These are phyloP conservation scores for Alaudala cheleensis DNA, from an alignment of 2,113 vertebrate genomes.

Conservation along the genomic window DNA sequence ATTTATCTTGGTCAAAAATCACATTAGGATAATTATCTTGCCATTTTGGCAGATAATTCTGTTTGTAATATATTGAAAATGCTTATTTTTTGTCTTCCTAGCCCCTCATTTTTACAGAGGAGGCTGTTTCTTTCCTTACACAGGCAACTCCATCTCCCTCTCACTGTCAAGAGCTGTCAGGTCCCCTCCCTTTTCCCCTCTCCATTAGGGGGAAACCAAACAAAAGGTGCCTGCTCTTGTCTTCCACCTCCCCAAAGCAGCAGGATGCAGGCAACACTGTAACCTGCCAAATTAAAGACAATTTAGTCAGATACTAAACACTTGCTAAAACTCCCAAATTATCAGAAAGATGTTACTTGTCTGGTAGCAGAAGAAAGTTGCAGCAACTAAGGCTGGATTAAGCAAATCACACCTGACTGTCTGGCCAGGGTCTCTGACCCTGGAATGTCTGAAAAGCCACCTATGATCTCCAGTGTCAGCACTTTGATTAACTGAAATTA, in stretches of 20 bases:
- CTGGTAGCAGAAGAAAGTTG: not conserved
- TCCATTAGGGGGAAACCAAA: not conserved
- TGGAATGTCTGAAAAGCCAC: not conserved
- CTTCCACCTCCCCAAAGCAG: not conserved
- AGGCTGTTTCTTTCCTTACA: not conserved
- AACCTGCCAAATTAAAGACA: not conserved
- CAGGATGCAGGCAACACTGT: not conserved
- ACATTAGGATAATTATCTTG: constrained; percentile 71
- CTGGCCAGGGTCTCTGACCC: not conserved
- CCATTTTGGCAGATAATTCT: constrained; percentile 70
- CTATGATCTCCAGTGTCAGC: not conserved
- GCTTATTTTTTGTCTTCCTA: constrained; percentile 58
- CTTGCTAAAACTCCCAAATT: not conserved
- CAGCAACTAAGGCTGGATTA: not conserved
- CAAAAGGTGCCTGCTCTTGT: not conserved
- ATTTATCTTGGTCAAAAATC: constrained; percentile 72
- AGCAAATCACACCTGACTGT: not conserved
- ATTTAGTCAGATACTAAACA: not conserved
- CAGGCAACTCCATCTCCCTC: not conserved
- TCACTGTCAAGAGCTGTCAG: not conserved
- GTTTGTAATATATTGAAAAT: constrained; percentile 66
- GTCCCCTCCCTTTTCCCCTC: not conserved
- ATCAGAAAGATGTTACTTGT: not conserved
- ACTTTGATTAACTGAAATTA: not conserved
- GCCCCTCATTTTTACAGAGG: constrained; percentile 11